Evolutionary conservation across 1,140 invertebrate genomes (phyloP), one percentile per base, ranked within the genome.

Genomic region (Uloborus diversus): DNA sequence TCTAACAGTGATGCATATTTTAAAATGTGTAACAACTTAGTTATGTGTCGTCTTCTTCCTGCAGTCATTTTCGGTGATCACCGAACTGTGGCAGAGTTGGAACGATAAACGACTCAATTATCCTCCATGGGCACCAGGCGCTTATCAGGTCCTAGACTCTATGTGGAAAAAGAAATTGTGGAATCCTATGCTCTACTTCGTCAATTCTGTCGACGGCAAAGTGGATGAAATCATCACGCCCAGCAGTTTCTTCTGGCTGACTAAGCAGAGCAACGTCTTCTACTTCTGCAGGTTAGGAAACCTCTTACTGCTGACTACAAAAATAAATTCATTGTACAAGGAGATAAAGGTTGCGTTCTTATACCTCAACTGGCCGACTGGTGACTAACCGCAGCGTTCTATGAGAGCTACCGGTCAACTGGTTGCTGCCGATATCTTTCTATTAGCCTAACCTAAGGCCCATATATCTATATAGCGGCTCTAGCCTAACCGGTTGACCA

Each of bases 161-260:
- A 20, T 30, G 0, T 83, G 82, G 82, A 35, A 20, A 0, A 64
- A 66, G 0, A 53, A 73, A 28, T 14, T 83, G 2, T 83, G 82
- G 82, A 78, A 61, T 28, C 82, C 82, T 3, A 79, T 82, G n/a
- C 33, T 71, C 4, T 83, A 83, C 30, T 83, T 83, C 62, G 28
- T 66, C 32, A 83, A 83, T 47, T 79, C 82, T 7, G 62, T 82
- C 0, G 65, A 71, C 13, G 82, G 82, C 9, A 66, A 68, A 68
- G 7, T 75, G 14, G 42, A 81, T 14, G 65, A 75, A n/a, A 66
- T 75, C 17, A 75, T 81, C 23, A 57, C 49, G 1, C 79, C 79
- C 0, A 73, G 69, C 20, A 71, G 65, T 20, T 80, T 71, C 25
- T 57, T 80, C 11, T 71, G 68, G 68, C 1, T 80, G 5, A 51